Conservation (phyloP, 1,140 invertebrate genomes). For the Hyles euphorbiae region DNA sequence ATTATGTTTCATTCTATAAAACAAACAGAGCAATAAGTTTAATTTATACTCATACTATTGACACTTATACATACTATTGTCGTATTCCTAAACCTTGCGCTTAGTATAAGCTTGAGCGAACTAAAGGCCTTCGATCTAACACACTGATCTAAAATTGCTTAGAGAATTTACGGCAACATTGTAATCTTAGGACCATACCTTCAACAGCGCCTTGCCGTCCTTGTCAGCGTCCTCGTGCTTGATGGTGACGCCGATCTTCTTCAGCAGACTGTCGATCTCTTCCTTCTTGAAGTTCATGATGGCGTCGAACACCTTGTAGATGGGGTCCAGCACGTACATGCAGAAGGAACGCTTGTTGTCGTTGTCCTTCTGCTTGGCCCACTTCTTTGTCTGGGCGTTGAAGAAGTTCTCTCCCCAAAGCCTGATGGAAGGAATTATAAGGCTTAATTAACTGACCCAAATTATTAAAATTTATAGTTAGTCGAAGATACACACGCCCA, state of each 20-base stretch:
- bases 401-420: conserved; percentile 99
- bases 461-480: too few relatives aligned
- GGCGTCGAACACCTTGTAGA: conserved; percentile 98
- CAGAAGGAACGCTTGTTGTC: conserved; percentile 98
- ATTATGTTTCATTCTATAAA: too few relatives aligned
- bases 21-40: too few relatives aligned
- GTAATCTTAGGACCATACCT: conserved; percentile 67
- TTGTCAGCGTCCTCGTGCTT: conserved; percentile 97
- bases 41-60: too few relatives aligned
- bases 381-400: conserved; percentile 98
- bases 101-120: too few relatives aligned
- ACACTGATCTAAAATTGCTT: too few relatives aligned
- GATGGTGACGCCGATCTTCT: conserved; percentile 94
- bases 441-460: too few relatives aligned
- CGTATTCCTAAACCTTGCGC: too few relatives aligned
- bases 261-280: conserved; percentile 89
- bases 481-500: too few relatives aligned
- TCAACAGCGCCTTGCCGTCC: conserved; percentile 93
- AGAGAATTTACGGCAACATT: too few relatives aligned
- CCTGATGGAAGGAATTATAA: conserved; percentile 33
- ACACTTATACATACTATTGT: too few relatives aligned
- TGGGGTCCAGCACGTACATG: conserved; percentile 99
- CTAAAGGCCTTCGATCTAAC: too few relatives aligned
- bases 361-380: conserved; percentile 92
- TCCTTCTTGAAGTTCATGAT: conserved; percentile 99